Base-by-base conservation (phyloP, 2,888 invertebrate species). In the Heliconius ismenius region DNA sequence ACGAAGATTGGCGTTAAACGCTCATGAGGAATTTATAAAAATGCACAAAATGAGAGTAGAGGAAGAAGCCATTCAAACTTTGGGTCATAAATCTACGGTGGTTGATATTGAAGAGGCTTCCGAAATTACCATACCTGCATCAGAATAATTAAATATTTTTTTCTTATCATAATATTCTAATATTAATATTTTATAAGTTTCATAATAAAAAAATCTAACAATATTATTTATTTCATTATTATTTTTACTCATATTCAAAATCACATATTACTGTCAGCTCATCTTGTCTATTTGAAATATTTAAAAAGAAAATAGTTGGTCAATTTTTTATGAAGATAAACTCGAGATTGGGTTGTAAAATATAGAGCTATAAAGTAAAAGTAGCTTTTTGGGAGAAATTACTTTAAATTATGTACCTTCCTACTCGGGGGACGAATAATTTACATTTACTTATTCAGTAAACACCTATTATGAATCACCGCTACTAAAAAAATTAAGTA, bases 1-100 rank as follows among this genome's bases (percentile, higher is more conserved):
- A 76, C 89, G 95, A 81, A 87, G 95, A 58, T 89, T 88, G 75
- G 89, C 92, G 18, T 86, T 95, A 36, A 95, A 95, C 83, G 87
- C 90, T 10, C 81, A 90, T 64, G 90, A 90, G 43, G 83, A 86
- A 65, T 91, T 84, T 76, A 86, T 93, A 1, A 89, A 86, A 68
- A 84, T 89, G 81, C 93, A 94, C 82, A 90, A 84, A 79, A 80
- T 72, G 54, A 88, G 93, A 77, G 82, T 92, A 64, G 87, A 85
- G 4, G 86, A 86, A 21, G 90, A 89, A 72, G 78, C 80, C 7
- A 4, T 21, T 13, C 21, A 43, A 69, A 11, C 54, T 7, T 58
- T 65, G 28, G 24, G 70, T n/a, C 39, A 36, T 24, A 69, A 78
- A 18, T 63, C 72, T 9, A 74, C 76, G 26, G 6, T 69, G 49